Conservation (phyloP, 2,113 vertebrate species). For the Octodon degus region DNA sequence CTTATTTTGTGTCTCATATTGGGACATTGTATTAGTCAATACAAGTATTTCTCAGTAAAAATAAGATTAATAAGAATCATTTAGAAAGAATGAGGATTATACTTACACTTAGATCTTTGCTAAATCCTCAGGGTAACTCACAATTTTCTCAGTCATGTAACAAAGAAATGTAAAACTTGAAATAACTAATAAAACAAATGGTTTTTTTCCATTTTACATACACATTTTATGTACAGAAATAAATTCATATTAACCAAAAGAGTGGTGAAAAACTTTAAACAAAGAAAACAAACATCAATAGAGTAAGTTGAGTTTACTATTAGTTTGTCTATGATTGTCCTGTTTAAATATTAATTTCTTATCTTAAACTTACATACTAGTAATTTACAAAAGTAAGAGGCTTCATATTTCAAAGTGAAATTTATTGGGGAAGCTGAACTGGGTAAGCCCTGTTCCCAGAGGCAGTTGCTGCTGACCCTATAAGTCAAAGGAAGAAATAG, state of each 20-base stretch:
- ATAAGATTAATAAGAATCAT: background rate
- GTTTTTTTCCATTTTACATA: background rate
- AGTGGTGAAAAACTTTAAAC: background rate
- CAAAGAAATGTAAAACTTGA: background rate
- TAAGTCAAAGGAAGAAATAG: too few relatives aligned
- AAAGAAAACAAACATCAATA: background rate
- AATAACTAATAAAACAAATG: background rate
- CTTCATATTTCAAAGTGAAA: background rate
- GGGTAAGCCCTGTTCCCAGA: too few relatives aligned
- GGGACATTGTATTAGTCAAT: background rate
- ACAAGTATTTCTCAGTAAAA: conserved; percentile 18
- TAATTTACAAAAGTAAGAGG: background rate
- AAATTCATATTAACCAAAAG: background rate
- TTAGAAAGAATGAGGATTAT: background rate
- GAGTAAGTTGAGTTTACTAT: background rate
- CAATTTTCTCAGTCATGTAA: background rate
- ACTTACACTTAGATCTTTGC: background rate
- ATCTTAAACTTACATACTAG: background rate
- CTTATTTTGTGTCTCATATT: background rate
- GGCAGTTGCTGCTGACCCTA: too few relatives aligned
- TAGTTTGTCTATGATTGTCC: background rate
- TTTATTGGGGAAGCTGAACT: background rate
- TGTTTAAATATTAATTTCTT: background rate
- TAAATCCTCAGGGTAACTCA: background rate
- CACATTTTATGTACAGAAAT: background rate